Percentiles rank a stretch among this genome's conserved stretches.
These are phyloP conservation scores for Lysiphlebus fabarum DNA, from an alignment of 1,140 invertebrate species.

Conservation along the genomic window DNA sequence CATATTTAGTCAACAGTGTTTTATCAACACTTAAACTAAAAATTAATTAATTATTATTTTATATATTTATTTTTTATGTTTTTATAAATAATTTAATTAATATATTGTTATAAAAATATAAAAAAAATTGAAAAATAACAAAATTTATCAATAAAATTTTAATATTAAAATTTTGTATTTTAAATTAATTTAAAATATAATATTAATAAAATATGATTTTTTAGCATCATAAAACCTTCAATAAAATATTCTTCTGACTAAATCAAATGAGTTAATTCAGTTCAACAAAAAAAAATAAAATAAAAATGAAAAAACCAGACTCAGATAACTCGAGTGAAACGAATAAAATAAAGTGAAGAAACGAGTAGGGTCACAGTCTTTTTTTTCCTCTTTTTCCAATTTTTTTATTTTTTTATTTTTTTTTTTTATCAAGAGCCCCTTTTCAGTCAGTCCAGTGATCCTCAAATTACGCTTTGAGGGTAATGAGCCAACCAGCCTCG, in stretches of 20 bases:
- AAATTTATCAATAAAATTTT: no score
- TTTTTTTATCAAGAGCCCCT: constrained; percentile 7
- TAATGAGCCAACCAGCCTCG: constrained; percentile 35
- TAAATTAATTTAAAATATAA: no score
- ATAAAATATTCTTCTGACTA: constrained; percentile 31
- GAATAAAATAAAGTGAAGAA: background rate
- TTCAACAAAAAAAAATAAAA: constrained; percentile 32
- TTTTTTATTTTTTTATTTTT: no score
- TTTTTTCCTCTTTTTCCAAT: constrained; percentile 13
- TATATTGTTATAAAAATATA: no score
- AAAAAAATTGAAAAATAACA: no score
- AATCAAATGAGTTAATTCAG: constrained; percentile 37
- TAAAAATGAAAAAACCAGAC: constrained; percentile 4
- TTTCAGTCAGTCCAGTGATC: constrained; percentile 15
- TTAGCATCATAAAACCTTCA: constrained; percentile 25
- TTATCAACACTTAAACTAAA: no score
- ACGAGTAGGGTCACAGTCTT: background rate
- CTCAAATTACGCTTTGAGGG: constrained; percentile 34
- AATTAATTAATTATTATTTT: no score
- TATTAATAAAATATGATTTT: constrained; percentile 25
- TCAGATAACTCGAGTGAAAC: no score
- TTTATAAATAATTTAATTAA: no score
- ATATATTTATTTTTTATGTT: no score
- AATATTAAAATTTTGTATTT: no score
- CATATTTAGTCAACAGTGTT: no score